Evolutionary conservation across 2,113 vertebrate species (phyloP).

Genomic region (Zosterops borbonicus): DNA sequence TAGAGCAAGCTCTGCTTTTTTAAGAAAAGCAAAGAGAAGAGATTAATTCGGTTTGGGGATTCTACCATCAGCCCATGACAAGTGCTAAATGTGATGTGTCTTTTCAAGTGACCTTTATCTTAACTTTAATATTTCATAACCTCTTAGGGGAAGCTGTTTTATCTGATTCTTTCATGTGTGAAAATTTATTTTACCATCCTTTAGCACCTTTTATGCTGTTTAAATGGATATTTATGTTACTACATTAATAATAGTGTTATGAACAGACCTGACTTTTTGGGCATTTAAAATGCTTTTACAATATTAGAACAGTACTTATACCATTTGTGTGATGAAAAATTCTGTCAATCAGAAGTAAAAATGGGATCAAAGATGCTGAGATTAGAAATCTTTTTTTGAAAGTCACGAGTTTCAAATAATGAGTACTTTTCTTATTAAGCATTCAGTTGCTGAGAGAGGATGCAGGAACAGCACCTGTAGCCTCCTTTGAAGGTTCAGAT

Average conservation of each 20-base stretch:
- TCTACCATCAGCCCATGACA: background rate
- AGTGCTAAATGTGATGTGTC: background rate
- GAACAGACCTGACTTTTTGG: background rate
- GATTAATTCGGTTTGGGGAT: background rate
- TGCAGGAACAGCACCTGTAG: background rate
- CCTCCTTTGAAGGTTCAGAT: background rate
- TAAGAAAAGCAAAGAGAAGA: background rate
- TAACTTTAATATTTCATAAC: constrained; percentile 6
- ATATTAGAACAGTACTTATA: background rate
- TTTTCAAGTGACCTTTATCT: constrained; percentile 33
- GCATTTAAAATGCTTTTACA: background rate
- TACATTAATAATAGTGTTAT: background rate
- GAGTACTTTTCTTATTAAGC: background rate
- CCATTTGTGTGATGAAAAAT: background rate
- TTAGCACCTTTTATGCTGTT: background rate
- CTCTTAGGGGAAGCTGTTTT: background rate
- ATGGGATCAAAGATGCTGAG: background rate
- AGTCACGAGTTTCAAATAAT: background rate
- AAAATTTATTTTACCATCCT: constrained; percentile 4
- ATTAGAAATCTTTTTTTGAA: background rate
- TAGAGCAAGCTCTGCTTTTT: background rate
- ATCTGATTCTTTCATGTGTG: background rate
- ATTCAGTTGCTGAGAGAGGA: background rate
- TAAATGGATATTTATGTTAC: background rate
- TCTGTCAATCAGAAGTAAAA: background rate